Percentiles rank a stretch among this genome's conserved stretches.
These are phyloP conservation scores for Cephalotes varians DNA, from an alignment of 2,888 invertebrate species.

Conservation along the genomic window DNA sequence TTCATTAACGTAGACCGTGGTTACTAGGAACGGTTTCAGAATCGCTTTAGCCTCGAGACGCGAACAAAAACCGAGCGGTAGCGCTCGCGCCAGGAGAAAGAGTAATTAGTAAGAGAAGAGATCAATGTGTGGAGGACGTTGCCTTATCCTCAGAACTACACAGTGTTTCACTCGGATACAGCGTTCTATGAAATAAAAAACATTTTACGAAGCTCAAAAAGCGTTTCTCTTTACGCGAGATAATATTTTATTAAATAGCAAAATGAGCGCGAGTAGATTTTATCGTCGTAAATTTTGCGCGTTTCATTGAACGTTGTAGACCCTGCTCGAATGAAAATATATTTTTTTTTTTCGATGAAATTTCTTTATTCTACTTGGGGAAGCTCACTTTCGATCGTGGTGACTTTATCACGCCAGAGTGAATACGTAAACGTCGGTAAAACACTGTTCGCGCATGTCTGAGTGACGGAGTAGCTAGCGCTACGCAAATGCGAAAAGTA, in stretches of 20 bases:
- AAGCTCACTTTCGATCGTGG: not conserved
- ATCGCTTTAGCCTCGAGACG: conserved; percentile 61
- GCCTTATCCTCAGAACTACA: conserved; percentile 23
- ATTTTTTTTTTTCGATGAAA: not conserved
- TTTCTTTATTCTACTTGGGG: not conserved
- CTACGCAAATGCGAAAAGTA: conserved; percentile 16
- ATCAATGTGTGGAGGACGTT: conserved; percentile 53
- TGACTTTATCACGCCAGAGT: not conserved
- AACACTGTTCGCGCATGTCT: conserved; percentile 5
- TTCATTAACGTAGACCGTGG: conserved; percentile 68
- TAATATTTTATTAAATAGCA: conserved; percentile 16
- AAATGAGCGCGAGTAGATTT: conserved; percentile 17
- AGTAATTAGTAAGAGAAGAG: conserved; percentile 54
- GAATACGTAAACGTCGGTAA: not conserved
- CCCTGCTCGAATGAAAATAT: not conserved
- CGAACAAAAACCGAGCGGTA: conserved; percentile 51
- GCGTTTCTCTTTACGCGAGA: not conserved
- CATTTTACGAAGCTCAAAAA: conserved; percentile 8
- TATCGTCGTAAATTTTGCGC: not conserved
- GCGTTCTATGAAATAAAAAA: conserved; percentile 27
- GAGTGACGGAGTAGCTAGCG: conserved; percentile 17
- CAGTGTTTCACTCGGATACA: not conserved
- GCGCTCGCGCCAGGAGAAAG: conserved; percentile 43
- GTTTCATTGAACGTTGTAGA: not conserved
- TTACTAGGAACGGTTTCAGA: conserved; percentile 67